Base-by-base conservation (phyloP, 2,888 invertebrate genomes). In the Cheiracanthium punctorium region DNA sequence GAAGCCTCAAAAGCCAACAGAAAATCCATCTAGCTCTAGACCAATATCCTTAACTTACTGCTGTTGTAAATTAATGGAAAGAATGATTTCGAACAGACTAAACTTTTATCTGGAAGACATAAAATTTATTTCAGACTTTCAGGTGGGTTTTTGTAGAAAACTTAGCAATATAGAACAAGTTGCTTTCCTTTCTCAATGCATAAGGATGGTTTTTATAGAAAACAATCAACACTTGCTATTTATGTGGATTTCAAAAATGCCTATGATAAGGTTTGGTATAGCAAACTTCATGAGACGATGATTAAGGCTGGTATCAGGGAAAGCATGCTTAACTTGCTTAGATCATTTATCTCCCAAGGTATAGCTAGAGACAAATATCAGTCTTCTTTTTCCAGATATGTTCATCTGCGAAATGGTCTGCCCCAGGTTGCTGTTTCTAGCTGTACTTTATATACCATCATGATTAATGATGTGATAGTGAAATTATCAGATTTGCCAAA, bases 21-120 rank as follows among this genome's bases (percentile, higher is more conserved):
- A n/a, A n/a, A n/a, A n/a, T 41, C 41, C 41, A 28, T 75, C 65
- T 12, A 75, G 41, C 5, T 37, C 64, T n/a, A 65, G 75, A 37
- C 65, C 65, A 17, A 65, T 75, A 8, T 37, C 37, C 12, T 12
- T 37, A n/a, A n/a, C n/a, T n/a, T n/a, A n/a, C n/a, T n/a, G n/a
- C n/a, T n/a, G n/a, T n/a, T n/a, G n/a, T n/a, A 12, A 37, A 37
- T n/a, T n/a, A n/a, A n/a, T n/a, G n/a, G n/a, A n/a, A n/a, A n/a
- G n/a, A n/a, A n/a, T n/a, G n/a, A n/a, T n/a, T n/a, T n/a, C n/a
- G n/a, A n/a, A n/a, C n/a, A n/a, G n/a, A n/a, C n/a, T n/a, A n/a
- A n/a, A n/a, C n/a, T n/a, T n/a, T n/a, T n/a, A 12, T 12, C 12
- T 37, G 12, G 5, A 5, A 5, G n/a, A n/a, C n/a, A n/a, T n/a